A percentile compares a stretch with the other conserved stretches of the same genome.
phyloP scores from a whole-genome alignment of 2,113 vertebrate genomes.

The Acrocephalus arundinaceus region DNA sequence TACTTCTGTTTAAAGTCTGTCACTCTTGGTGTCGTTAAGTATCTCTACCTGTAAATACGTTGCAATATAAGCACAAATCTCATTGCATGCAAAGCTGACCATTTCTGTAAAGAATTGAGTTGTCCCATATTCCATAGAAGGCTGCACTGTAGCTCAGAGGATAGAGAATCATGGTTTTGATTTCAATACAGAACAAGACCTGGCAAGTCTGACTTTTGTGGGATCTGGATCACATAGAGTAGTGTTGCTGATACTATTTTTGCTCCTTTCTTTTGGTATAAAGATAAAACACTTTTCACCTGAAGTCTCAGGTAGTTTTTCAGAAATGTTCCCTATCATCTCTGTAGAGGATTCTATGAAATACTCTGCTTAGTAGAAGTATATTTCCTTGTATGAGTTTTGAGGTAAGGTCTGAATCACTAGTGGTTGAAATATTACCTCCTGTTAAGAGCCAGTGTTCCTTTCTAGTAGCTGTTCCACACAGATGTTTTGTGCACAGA shows the following conservation, averaged over 20 bases:
- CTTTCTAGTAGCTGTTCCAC: conserved; percentile 30
- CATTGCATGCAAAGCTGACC: neutral
- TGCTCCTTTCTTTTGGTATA: neutral
- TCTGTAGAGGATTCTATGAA: conserved; percentile 67
- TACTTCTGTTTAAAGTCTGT: neutral
- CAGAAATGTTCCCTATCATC: neutral
- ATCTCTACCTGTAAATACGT: neutral
- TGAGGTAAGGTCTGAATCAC: conserved; percentile 37
- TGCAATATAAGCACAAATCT: neutral
- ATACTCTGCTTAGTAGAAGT: conserved; percentile 55
- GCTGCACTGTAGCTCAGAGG: neutral
- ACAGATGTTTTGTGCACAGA: neutral
- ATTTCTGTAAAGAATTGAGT: neutral
- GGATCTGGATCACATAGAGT: neutral
- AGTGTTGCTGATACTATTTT: neutral
- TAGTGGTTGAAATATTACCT: neutral
- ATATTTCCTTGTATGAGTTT: conserved; percentile 64
- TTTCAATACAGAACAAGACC: neutral
- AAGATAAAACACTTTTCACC: neutral
- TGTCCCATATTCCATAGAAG: neutral
- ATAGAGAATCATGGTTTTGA: neutral
- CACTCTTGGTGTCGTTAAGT: neutral
- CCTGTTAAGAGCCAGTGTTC: conserved; percentile 23
- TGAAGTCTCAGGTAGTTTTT: neutral
- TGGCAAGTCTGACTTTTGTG: neutral